Percentiles rank a stretch among this genome's conserved stretches.
phyloP scores from a whole-genome alignment of 2,888 invertebrate genomes.

The Liposcelis brunnea region DNA sequence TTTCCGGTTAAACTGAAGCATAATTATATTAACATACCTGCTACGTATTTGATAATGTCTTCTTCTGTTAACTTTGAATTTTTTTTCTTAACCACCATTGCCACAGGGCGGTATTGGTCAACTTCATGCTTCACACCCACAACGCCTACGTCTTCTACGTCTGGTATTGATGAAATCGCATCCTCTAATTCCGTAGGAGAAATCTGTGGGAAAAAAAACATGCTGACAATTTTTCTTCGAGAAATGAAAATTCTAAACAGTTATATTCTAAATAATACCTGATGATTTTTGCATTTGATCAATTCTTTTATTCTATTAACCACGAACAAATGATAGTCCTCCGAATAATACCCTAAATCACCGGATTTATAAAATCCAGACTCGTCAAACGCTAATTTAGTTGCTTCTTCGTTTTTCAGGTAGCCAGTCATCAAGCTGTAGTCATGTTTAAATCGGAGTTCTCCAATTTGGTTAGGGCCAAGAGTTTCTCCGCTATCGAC shows the following conservation, averaged over 20 bases:
- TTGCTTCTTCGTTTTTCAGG: not conserved
- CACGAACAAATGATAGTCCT: not conserved
- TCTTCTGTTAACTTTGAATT: not conserved
- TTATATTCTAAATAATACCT: too few species aligned
- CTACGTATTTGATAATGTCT: not conserved
- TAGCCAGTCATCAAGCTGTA: not conserved
- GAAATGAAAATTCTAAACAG: too few species aligned
- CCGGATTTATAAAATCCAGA: not conserved
- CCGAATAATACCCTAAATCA: not conserved
- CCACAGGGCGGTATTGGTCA: not conserved
- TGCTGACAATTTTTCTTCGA: too few species aligned
- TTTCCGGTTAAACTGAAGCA: not conserved
- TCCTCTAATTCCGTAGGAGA: not conserved
- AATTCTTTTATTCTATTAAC: not conserved
- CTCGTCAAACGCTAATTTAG: not conserved
- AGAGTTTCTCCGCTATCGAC: not conserved
- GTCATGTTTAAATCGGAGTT: not conserved
- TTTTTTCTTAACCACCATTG: not conserved
- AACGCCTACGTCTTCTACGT: not conserved
- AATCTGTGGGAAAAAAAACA: not conserved
- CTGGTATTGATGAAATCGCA: not conserved
- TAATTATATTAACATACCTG: not conserved
- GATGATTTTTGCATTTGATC: not conserved
- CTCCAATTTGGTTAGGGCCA: not conserved
- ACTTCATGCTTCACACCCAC: not conserved